These are phyloP conservation scores for Macroramphosus scolopax DNA, from an alignment of 2,797 vertebrate species.

Conservation along the genomic window DNA sequence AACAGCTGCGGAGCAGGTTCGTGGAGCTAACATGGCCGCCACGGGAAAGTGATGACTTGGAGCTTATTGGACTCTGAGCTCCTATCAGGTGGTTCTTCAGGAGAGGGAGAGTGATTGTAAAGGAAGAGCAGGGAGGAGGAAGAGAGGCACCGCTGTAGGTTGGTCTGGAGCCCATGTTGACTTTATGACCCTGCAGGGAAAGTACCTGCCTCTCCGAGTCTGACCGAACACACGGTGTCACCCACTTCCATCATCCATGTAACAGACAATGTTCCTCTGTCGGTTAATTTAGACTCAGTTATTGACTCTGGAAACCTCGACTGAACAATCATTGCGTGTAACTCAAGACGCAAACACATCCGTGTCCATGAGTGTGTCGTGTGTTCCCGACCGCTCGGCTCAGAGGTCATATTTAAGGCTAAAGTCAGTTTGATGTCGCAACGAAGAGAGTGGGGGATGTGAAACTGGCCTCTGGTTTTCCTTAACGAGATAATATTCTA, in stretches of 20 bases:
- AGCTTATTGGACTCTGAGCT: slow-evolving; percentile 17
- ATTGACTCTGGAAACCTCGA: slow-evolving; percentile 35
- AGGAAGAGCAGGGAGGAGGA: slow-evolving; percentile 14
- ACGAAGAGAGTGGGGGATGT: too few relatives aligned
- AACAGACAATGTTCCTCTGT: slow-evolving; percentile 25
- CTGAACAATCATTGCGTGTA: slow-evolving; percentile 1
- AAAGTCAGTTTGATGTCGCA: not conserved
- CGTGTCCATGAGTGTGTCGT: too few relatives aligned
- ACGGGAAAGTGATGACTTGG: slow-evolving; percentile 28
- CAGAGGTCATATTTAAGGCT: not conserved
- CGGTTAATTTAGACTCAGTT: not conserved
- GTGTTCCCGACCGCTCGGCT: too few relatives aligned
- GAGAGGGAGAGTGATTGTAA: slow-evolving; percentile 7
- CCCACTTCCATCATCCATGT: slow-evolving; percentile 14
- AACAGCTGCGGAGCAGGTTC: slow-evolving; percentile 45
- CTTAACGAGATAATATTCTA: too few relatives aligned
- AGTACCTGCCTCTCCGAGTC: slow-evolving; percentile 64
- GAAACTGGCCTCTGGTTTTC: too few relatives aligned
- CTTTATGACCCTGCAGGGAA: slow-evolving; percentile 55
- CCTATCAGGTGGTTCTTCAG: slow-evolving; percentile 42
- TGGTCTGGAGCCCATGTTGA: slow-evolving; percentile 53
- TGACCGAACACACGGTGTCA: slow-evolving; percentile 18
- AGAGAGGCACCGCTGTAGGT: slow-evolving; percentile 57
- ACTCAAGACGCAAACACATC: not conserved
- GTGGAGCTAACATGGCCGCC: slow-evolving; percentile 35